Evolutionary conservation across 2,113 vertebrate species (phyloP).

Genomic region (Erythrocebus patas): DNA sequence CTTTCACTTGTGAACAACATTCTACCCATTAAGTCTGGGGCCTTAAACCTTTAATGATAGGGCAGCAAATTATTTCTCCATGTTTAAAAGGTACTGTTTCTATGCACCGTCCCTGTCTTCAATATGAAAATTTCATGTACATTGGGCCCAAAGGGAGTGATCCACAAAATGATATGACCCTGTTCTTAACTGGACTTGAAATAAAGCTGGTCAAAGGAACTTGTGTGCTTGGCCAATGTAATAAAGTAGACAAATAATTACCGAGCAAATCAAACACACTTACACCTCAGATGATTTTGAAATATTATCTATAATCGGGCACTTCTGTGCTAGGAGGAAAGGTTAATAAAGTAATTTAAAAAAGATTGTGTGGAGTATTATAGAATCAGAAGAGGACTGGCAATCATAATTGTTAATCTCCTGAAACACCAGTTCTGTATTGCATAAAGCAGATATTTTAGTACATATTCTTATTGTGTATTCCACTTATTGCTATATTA

Average conservation of each 20-base stretch:
- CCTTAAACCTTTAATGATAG: slow-evolving; percentile 39
- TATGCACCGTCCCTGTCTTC: neutral
- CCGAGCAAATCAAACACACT: slow-evolving; percentile 89
- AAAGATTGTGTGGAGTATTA: slow-evolving; percentile 90
- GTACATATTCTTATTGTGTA: slow-evolving; percentile 78
- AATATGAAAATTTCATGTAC: slow-evolving; percentile 25
- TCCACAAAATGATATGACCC: slow-evolving; percentile 71
- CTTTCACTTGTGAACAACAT: neutral
- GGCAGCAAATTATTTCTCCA: neutral
- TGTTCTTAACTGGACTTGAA: slow-evolving; percentile 84
- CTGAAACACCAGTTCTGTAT: slow-evolving; percentile 82
- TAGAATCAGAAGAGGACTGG: slow-evolving; percentile 86
- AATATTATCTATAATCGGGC: slow-evolving; percentile 91
- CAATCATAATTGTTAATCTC: slow-evolving; percentile 89
- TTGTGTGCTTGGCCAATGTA: slow-evolving; percentile 84
- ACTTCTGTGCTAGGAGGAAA: slow-evolving; percentile 90
- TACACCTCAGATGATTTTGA: slow-evolving; percentile 89
- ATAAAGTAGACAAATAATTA: slow-evolving; percentile 91
- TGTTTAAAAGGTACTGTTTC: slow-evolving; percentile 19
- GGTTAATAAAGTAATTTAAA: slow-evolving; percentile 92
- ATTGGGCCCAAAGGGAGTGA: slow-evolving; percentile 49
- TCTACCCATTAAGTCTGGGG: neutral
- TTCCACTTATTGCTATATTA: slow-evolving; percentile 79
- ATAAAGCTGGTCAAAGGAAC: slow-evolving; percentile 84
- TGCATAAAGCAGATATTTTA: slow-evolving; percentile 81